These are phyloP conservation scores for Peucedramus taeniatus DNA, from an alignment of 2,113 vertebrate genomes.

Conservation along the genomic window DNA sequence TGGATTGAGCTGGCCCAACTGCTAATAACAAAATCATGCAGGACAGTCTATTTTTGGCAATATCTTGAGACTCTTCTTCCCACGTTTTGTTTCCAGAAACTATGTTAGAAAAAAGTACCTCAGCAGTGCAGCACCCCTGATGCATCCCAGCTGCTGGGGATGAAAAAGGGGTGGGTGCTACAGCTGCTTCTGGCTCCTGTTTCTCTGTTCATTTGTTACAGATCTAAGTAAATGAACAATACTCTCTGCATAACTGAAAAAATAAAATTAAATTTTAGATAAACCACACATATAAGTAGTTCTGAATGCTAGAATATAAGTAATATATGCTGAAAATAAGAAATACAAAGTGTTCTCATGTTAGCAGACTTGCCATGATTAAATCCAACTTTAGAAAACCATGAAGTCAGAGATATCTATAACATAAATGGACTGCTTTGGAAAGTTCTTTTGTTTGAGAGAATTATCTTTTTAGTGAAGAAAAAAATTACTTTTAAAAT, in stretches of 20 bases:
- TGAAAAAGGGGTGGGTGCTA: not conserved
- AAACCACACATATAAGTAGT: not conserved
- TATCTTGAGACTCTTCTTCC: not conserved
- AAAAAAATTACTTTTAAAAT: not conserved
- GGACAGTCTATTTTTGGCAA: not conserved
- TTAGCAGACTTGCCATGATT: not conserved
- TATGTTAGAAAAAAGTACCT: not conserved
- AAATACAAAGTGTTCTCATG: not conserved
- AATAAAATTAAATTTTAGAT: not conserved
- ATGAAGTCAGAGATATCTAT: not conserved
- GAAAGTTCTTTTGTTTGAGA: not conserved
- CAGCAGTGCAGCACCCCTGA: accelerated
- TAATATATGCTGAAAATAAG: not conserved
- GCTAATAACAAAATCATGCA: not conserved
- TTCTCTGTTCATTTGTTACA: not conserved
- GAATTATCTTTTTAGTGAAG: not conserved
- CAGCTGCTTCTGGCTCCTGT: not conserved
- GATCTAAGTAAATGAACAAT: not conserved
- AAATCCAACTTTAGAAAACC: not conserved
- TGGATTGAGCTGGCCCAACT: not conserved
- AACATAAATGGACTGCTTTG: not conserved
- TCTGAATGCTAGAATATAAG: not conserved
- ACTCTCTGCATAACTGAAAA: not conserved
- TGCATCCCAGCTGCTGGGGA: not conserved
- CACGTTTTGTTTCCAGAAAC: not conserved